Conservation (phyloP, 2,113 vertebrate genomes). For the Hystrix brachyura region DNA sequence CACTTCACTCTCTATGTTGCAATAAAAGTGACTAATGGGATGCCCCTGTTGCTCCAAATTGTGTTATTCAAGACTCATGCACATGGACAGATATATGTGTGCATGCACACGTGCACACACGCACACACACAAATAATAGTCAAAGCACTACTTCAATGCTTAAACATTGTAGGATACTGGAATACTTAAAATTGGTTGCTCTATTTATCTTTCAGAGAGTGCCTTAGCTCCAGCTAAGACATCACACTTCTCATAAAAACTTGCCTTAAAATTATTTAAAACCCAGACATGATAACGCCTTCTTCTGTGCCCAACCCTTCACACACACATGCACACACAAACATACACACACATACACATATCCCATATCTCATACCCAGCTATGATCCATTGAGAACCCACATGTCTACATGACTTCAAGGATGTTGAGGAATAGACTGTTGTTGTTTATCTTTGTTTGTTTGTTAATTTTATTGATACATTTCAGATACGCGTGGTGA, state of each 20-base stretch:
- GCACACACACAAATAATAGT: not conserved
- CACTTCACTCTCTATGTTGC: not conserved
- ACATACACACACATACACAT: not conserved
- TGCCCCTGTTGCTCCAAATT: not conserved
- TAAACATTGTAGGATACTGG: not conserved
- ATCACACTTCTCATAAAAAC: not conserved
- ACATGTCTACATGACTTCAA: not conserved
- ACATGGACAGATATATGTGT: too few relatives aligned
- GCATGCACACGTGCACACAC: not conserved
- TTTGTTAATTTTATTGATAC: too few relatives aligned
- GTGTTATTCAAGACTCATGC: not conserved
- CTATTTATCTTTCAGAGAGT: not conserved
- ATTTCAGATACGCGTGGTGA: too few relatives aligned
- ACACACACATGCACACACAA: too few relatives aligned
- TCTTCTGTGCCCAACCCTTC: not conserved
- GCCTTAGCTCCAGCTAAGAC: not conserved
- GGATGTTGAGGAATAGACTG: not conserved
- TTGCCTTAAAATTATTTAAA: not conserved
- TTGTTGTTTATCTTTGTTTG: too few relatives aligned
- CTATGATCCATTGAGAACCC: not conserved
- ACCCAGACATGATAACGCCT: not conserved
- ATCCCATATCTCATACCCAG: not conserved
- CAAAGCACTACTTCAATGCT: not conserved
- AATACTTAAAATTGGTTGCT: not conserved
- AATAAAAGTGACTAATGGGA: not conserved